A percentile compares a stretch with the other conserved stretches of the same genome.
Evolutionary conservation across 2,797 vertebrate species (phyloP).

Genomic region (Spondyliosoma cantharus): DNA sequence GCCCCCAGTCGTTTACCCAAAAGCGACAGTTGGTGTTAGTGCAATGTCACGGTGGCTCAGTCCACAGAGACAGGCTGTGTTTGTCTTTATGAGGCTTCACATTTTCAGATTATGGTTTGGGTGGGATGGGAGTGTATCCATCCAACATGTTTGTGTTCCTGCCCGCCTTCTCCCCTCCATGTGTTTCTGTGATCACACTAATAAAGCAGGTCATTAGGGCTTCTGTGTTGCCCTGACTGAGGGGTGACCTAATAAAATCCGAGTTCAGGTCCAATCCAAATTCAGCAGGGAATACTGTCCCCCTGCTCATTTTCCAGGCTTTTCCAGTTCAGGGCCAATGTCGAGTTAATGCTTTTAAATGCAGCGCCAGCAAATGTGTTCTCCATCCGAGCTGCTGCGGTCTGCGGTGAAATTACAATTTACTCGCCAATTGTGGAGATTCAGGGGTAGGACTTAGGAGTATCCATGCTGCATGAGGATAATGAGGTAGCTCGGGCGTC

Average conservation of each 20-base stretch:
- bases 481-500: slow-evolving; percentile 61
- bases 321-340: slow-evolving; percentile 52
- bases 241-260: slow-evolving; percentile 45
- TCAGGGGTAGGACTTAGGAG: slow-evolving; percentile 38
- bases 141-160: slow-evolving; percentile 11
- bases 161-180: slow-evolving; percentile 7
- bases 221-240: slow-evolving; percentile 32
- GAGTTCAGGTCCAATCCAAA: slow-evolving; percentile 32
- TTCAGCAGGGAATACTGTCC: slow-evolving; percentile 26
- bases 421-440: slow-evolving; percentile 50
- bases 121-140: background rate
- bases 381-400: slow-evolving; percentile 51
- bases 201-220: slow-evolving; percentile 11
- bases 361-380: slow-evolving; percentile 48
- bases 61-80: background rate
- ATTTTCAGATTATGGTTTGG: background rate
- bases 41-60: too few species aligned
- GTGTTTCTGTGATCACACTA: slow-evolving; percentile 37
- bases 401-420: slow-evolving; percentile 58
- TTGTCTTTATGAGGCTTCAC: background rate
- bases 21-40: too few species aligned
- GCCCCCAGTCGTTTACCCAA: too few species aligned
- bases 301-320: slow-evolving; percentile 20
- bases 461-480: slow-evolving; percentile 44
- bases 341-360: slow-evolving; percentile 57